Conservation (phyloP, 2,888 invertebrate genomes). For the Anorthoa munda region DNA sequence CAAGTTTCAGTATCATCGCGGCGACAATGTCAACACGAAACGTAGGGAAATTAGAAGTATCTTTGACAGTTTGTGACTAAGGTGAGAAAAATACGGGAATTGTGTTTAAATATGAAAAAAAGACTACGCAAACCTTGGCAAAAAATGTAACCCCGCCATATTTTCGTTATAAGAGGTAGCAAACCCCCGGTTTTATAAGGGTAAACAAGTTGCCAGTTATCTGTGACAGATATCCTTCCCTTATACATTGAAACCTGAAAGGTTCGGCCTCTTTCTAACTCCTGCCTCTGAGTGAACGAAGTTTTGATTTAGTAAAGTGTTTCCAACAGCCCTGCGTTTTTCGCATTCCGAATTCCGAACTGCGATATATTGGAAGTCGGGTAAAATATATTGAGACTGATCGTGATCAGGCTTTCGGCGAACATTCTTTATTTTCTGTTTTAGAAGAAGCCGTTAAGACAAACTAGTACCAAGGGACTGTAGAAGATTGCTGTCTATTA, state of each 20-base stretch:
- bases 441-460: no score
- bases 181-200: neutral
- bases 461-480: no score
- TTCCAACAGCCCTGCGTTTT: conserved; percentile 21
- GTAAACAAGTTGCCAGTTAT: conserved; percentile 37
- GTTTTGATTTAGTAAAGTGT: conserved; percentile 44
- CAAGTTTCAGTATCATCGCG: no score
- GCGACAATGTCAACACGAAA: no score
- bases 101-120: no score
- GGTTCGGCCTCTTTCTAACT: conserved; percentile 35
- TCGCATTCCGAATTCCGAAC: conserved; percentile 19
- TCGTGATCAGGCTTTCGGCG: neutral
- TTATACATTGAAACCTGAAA: conserved; percentile 38
- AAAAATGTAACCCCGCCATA: neutral
- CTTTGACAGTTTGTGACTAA: no score
- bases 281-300: conserved; percentile 28
- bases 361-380: conserved; percentile 21
- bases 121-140: neutral
- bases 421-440: no score
- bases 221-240: conserved; percentile 31
- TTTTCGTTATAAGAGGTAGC: neutral
- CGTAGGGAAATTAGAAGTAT: no score
- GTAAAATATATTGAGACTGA: conserved; percentile 4
- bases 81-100: no score
- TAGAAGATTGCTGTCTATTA: no score